Evolutionary conservation across 2,797 vertebrate genomes (phyloP), one percentile per base, ranked within the genome.

Genomic region (Merluccius polli): DNA sequence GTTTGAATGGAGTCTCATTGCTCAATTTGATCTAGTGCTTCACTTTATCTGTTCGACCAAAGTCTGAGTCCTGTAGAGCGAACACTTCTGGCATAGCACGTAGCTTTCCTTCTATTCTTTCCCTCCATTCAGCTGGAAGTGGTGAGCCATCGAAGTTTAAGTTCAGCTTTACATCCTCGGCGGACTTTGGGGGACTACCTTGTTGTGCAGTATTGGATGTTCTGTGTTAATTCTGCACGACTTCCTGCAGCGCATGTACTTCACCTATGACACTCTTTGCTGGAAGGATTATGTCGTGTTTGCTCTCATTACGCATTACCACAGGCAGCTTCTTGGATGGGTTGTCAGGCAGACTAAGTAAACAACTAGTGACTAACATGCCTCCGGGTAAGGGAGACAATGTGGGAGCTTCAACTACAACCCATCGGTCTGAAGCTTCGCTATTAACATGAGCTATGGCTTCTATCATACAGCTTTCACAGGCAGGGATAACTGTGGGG

Each of bases 371-470:
- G n/a, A 70, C 68, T 18, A 70, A 32, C 68, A 70, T 31, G 30
- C 68, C 68, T 31, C 68, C 68, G 13, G 30, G 68, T 32, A 70
- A 70, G 29, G 27, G n/a, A 16, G 68, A 70, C 16, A 31, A 70
- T 32, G 68, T 15, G 29, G 68, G 68, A 30, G 29, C 9, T 70
- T 70, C 29, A 11, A 70, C 29, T 70, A 70, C 68, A 70, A 70
- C 15, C 68, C 68, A 35, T 15, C 31, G 27, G 68, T 70, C 68
- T 70, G 29, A 65, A 65, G 73, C 35, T 65, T 67, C 59, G 52
- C 73, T 74, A n/a, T 74, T 74, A 32, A 74, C 73, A 74, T 74
- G 73, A 68, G 35, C 73, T 67, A 29, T 27, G 16, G 16, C 73
- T 74, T 67, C 59, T 35, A 74, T 15, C 21, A 74, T 9, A 67